Evolutionary conservation across 2,113 vertebrate genomes (phyloP).

Genomic region (Catharus minimus): DNA sequence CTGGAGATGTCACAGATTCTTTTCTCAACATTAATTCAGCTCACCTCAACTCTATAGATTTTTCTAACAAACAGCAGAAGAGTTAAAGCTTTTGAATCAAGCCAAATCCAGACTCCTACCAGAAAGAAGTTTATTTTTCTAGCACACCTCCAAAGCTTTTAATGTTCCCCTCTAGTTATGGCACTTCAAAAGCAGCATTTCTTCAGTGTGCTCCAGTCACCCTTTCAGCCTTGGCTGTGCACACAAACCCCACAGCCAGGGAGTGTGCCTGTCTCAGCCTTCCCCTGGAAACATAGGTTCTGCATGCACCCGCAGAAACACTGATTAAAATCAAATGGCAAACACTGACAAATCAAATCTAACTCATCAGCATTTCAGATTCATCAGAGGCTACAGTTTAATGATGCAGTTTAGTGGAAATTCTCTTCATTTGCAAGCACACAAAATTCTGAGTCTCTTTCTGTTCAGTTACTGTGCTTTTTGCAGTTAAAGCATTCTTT

Average conservation of each 20-base stretch:
- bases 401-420: slow-evolving; percentile 20
- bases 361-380: slow-evolving; percentile 48
- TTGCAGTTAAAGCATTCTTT: not conserved
- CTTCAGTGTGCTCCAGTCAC: not conserved
- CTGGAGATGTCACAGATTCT: not conserved
- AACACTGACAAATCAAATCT: slow-evolving; percentile 36
- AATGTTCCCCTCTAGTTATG: too few species aligned
- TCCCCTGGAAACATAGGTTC: not conserved
- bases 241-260: not conserved
- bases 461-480: not conserved
- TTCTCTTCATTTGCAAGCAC: slow-evolving; percentile 13
- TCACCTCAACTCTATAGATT: not conserved
- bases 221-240: not conserved
- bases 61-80: not conserved
- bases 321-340: slow-evolving; percentile 61
- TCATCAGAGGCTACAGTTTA: slow-evolving; percentile 59
- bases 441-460: not conserved
- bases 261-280: not conserved
- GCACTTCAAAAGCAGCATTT: not conserved
- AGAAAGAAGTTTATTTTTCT: not conserved
- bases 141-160: not conserved
- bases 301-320: not conserved
- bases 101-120: not conserved
- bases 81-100: not conserved
- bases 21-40: not conserved